Evolutionary conservation across 2,797 vertebrate species (phyloP).

Genomic region (Peromyscus nudipes): DNA sequence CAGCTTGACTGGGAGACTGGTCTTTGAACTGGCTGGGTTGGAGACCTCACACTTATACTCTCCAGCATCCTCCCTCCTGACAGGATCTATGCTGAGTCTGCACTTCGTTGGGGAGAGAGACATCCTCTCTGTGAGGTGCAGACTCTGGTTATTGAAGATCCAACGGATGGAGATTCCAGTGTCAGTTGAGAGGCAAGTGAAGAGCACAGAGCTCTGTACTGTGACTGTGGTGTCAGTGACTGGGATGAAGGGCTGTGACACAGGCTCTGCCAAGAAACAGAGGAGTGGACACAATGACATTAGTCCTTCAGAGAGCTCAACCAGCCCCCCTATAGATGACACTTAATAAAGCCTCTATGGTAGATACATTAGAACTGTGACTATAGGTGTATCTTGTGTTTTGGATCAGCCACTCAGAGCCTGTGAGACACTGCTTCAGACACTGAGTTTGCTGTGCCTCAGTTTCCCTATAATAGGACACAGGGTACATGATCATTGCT

Average conservation of each 20-base stretch:
- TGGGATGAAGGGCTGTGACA: neutral
- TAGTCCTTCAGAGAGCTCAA: no score
- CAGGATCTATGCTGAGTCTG: neutral
- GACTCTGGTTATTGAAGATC: neutral
- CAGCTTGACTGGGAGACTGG: neutral
- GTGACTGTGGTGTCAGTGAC: neutral
- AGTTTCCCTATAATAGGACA: neutral
- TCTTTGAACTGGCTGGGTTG: neutral
- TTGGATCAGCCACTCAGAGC: neutral
- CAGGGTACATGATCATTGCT: no score
- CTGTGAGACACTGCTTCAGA: neutral
- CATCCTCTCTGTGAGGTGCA: neutral
- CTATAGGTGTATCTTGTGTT: no score
- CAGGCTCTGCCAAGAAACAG: neutral
- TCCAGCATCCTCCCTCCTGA: neutral
- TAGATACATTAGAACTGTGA: no score
- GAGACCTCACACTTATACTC: neutral
- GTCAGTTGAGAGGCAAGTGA: neutral
- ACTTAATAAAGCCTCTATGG: neutral
- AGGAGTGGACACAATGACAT: neutral
- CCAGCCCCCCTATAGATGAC: neutral
- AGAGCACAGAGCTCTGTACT: neutral
- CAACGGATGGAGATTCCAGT: neutral
- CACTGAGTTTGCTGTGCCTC: neutral
- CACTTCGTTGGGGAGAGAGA: neutral